Evolutionary conservation across 1,140 invertebrate genomes (phyloP), one percentile per base, ranked within the genome.

Genomic region (Sitobion miscanthi): DNA sequence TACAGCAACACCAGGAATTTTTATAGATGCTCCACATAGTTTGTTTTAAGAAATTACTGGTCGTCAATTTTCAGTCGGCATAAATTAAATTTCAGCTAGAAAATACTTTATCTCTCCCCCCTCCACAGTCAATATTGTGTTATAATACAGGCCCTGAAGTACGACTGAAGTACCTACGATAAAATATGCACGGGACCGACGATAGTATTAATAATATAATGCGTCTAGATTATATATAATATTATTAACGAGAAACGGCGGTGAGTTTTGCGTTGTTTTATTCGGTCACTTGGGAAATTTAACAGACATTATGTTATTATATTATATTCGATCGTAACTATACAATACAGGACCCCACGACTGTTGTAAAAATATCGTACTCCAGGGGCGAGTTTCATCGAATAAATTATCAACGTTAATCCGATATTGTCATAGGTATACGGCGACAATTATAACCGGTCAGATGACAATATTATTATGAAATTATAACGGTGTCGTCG

Each of bases 251-350:
- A 47, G 42, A 30, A 86, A 45, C 25, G 83, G 23, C 23, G 9
- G 25, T 30, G 47, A 87, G 45, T 30, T 86, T n/a, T 87, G 45
- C 20, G 45, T 7, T 45, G 42, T 49, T 87, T 87, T n/a, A n/a
- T 77, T n/a, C 45, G 47, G 86, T 5, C 86, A 87, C 45, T 87
- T 38, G 47, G 86, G 86, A 87, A 87, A 49, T 87, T 49, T 20
- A 49, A 87, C 30, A 49, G 23, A 45, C 23, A 85, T 85, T 85
- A 42, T 69, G 11, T 30, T 82, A 23, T 52, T 17, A 17, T 52
- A 52, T 52, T 52, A 52, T 52, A 52, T 35, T 17, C n/a, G 77
- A 82, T 82, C 77, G 11, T 35, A 2, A n/a, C 20, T 21, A 17
- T 17, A 54, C 49, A 52, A 52, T 52, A 52, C 49, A 52, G 17